Evolutionary conservation across 2,797 vertebrate species (phyloP).

Genomic region (Paratrypauchen microcephalus): DNA sequence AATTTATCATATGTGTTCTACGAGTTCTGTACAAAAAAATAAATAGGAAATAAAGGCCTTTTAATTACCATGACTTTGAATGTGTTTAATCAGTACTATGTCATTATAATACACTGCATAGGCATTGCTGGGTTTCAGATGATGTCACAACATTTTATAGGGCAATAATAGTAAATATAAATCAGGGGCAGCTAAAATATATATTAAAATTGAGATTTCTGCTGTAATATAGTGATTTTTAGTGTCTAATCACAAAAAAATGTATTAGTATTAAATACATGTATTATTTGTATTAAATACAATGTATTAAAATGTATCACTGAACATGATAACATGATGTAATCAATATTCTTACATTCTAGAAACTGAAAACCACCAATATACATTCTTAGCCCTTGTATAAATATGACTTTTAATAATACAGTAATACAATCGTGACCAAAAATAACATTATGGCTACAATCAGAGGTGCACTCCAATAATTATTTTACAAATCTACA

Average conservation of each 20-base stretch:
- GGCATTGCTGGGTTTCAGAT: neutral
- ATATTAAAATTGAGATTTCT: neutral
- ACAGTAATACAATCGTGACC: neutral
- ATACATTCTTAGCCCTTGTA: neutral
- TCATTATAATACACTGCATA: neutral
- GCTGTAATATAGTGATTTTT: neutral
- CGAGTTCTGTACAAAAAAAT: constrained; percentile 80
- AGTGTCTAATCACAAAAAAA: no score
- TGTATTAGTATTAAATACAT: no score
- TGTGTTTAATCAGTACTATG: constrained; percentile 46
- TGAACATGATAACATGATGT: neutral
- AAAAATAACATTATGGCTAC: neutral
- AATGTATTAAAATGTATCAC: no score
- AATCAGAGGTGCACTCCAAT: neutral
- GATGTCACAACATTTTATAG: neutral
- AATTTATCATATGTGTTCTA: constrained; percentile 83
- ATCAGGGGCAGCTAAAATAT: neutral
- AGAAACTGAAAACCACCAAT: neutral
- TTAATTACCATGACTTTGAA: constrained; percentile 74
- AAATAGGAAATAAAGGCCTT: constrained; percentile 85
- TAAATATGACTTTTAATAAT: neutral
- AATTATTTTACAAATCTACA: neutral
- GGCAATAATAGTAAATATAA: neutral
- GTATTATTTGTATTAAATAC: no score
- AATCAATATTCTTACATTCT: neutral